Conservation (phyloP, 1,140 invertebrate species). For the Dendrolimus punctatus region DNA sequence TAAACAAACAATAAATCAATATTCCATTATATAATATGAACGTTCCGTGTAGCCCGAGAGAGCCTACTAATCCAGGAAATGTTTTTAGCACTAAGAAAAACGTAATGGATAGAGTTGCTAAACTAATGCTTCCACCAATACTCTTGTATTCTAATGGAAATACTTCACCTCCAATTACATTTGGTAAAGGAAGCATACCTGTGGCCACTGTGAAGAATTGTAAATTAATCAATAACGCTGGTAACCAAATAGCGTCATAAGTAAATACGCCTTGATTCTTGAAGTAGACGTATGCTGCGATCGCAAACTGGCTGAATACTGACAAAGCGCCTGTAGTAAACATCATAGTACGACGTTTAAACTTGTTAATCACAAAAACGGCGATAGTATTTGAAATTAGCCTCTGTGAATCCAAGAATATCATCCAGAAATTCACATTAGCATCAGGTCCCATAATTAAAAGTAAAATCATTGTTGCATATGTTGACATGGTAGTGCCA, state of each 20-base stretch:
- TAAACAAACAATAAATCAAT: slow-evolving; percentile 20
- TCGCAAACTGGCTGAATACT: slow-evolving; percentile 22
- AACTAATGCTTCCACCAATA: slow-evolving; percentile 36
- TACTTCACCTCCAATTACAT: slow-evolving; percentile 44
- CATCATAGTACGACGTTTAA: slow-evolving; percentile 39
- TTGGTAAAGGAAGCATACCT: slow-evolving; percentile 39
- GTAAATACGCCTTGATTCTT: slow-evolving; percentile 25
- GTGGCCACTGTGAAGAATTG: slow-evolving; percentile 43
- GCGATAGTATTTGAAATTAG: slow-evolving; percentile 49
- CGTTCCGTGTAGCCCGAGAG: slow-evolving; percentile 30
- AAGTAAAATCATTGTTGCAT: slow-evolving; percentile 74
- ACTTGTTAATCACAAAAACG: slow-evolving; percentile 37
- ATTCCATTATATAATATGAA: slow-evolving; percentile 26
- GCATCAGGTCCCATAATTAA: slow-evolving; percentile 57
- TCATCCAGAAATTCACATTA: slow-evolving; percentile 76
- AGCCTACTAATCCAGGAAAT: slow-evolving; percentile 27
- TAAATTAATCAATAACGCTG: slow-evolving; percentile 32
- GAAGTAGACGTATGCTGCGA: slow-evolving; percentile 32
- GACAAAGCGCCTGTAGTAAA: slow-evolving; percentile 29
- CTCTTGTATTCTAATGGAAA: slow-evolving; percentile 44
- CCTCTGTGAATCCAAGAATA: slow-evolving; percentile 71
- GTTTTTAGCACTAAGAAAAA: slow-evolving; percentile 40
- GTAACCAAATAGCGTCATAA: slow-evolving; percentile 32
- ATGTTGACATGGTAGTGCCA: slow-evolving; percentile 74
- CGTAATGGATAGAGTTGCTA: slow-evolving; percentile 27